Conservation (phyloP, 2,113 vertebrate genomes). For the Osmerus eperlanus region DNA sequence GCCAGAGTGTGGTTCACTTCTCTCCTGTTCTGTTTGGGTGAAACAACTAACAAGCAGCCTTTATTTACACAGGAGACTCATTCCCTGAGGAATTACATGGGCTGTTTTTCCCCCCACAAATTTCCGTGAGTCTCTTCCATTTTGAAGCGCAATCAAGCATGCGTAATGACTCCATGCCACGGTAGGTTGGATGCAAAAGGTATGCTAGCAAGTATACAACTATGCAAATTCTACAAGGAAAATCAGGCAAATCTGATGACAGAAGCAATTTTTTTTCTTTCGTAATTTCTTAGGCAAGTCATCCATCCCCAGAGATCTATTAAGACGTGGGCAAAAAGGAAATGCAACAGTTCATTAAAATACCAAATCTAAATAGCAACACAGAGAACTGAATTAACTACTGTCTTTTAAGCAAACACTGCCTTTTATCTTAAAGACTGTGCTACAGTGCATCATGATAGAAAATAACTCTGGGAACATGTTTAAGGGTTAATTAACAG, state of each 20-base stretch:
- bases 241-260: slow-evolving; percentile 27
- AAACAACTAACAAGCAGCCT: slow-evolving; percentile 5
- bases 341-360: slow-evolving; percentile 40
- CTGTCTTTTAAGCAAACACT: too few relatives aligned
- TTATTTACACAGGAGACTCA: slow-evolving; percentile 2
- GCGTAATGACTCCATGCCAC: slow-evolving; percentile 19
- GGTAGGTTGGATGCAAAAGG: slow-evolving; percentile 12
- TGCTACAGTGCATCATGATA: too few relatives aligned
- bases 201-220: not conserved
- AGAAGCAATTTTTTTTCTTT: slow-evolving; percentile 14
- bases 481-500: too few relatives aligned
- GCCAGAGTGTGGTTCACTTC: not conserved
- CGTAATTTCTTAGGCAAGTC: slow-evolving; percentile 31
- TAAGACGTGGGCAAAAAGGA: slow-evolving; percentile 10
- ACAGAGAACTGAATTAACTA: not conserved
- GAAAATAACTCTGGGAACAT: too few relatives aligned
- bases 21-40: not conserved
- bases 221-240: slow-evolving; percentile 15
- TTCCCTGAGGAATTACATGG: slow-evolving; percentile 18
- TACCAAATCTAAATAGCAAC: slow-evolving; percentile 12
- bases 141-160: slow-evolving; percentile 28
- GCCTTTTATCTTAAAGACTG: too few relatives aligned
- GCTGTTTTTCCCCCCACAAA: slow-evolving; percentile 10
- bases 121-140: slow-evolving; percentile 28
- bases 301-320: slow-evolving; percentile 27